phyloP scores from a whole-genome alignment of 2,888 invertebrate species.

The Coremacera marginata region DNA sequence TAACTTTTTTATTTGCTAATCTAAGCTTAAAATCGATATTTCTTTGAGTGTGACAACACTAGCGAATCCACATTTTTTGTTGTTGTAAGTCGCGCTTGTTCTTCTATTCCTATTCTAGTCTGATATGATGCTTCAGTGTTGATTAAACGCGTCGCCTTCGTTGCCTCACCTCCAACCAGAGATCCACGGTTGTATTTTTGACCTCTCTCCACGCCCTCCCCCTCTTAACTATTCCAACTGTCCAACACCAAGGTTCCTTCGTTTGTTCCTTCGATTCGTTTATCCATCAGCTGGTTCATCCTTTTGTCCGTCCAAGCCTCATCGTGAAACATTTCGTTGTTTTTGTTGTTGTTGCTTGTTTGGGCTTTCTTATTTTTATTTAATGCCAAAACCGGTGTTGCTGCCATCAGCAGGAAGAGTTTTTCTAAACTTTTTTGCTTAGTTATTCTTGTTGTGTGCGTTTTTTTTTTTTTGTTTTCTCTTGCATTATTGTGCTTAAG shows the following conservation, averaged over 20 bases:
- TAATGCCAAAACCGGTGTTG: slow-evolving; percentile 38
- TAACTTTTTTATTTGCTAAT: background rate
- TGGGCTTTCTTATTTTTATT: slow-evolving; percentile 42
- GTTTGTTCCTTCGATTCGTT: background rate
- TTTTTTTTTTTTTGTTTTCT: slow-evolving; percentile 18
- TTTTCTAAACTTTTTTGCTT: slow-evolving; percentile 18
- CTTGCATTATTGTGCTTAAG: slow-evolving; percentile 21
- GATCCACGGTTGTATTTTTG: background rate
- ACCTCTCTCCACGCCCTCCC: background rate
- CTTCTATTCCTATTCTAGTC: background rate
- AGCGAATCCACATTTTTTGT: background rate
- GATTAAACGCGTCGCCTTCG: slow-evolving; percentile 8
- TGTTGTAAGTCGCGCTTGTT: background rate
- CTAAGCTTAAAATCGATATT: background rate
- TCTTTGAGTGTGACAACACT: background rate
- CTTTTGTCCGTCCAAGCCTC: background rate
- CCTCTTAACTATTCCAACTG: background rate
- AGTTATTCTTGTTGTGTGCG: background rate
- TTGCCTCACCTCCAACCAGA: background rate
- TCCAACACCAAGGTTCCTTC: background rate
- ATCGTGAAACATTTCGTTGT: slow-evolving; percentile 2
- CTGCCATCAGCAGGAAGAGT: slow-evolving; percentile 31
- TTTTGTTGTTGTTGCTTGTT: slow-evolving; percentile 38
- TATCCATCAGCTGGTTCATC: background rate
- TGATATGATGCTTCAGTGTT: slow-evolving; percentile 12